Evolutionary conservation across 2,888 invertebrate species (phyloP), one percentile per base, ranked within the genome.

Genomic region (Tubulanus polymorphus): DNA sequence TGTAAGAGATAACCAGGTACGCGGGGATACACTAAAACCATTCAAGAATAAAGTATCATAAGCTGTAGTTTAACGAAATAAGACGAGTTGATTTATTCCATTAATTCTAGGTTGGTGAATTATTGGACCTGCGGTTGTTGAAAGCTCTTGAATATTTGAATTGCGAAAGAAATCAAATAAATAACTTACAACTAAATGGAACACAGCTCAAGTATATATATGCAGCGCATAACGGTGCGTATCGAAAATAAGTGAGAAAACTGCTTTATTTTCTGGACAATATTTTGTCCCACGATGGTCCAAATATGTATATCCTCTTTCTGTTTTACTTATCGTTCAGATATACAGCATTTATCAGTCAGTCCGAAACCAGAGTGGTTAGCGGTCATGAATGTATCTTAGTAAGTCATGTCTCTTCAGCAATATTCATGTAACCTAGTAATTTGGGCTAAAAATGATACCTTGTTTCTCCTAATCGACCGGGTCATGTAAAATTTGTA

Each of bases 301-400:
- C 20, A 10, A 48, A 26, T 3, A 45, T 41, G 37, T 26, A 54
- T 46, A 55, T 1, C 45, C 6, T 55, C 46, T 35, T 15, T 15
- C 20, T 48, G 23, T 5, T 8, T 37, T 15, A 20, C 6, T 46
- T 56, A 45, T 48, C 30, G 62, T 65, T 25, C 64, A 75, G 75
- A 65, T 35, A 51, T 75, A 15, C 66, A 72, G 35, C 57, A 59
- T 12, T 61, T 78, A 51, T 63, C 68, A 6, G 63, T 79, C 30
- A 75, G 60, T 54, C 79, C 79, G 1, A 78, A 77, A 67, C 78
- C 79, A 53, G 77, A 78, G 51, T 74, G 73, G 70, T 62, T 79
- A 28, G 63, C 67, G 20, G 72, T 66, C 32, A 60, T 79, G 51
- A 75, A 79, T 54, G 60, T 78, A 2, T 74, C 78, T 48, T 63